These are phyloP conservation scores for Cerceris ruficornis DNA, from an alignment of 2,888 invertebrate species.

Conservation along the genomic window DNA sequence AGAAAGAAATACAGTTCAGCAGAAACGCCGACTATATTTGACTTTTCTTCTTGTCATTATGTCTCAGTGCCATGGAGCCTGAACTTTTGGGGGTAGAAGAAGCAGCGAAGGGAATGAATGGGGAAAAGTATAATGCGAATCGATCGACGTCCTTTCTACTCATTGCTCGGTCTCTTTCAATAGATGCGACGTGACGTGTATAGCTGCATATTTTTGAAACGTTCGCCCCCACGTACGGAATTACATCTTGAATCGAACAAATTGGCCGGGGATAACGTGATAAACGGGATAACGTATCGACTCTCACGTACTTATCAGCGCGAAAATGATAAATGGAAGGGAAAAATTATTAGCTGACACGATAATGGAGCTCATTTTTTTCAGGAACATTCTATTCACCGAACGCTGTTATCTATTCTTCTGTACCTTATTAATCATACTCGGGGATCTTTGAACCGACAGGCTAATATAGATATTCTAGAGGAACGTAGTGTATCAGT, in stretches of 20 bases:
- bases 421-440: neutral
- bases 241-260: constrained; percentile 17
- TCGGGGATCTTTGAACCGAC: neutral
- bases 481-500: neutral
- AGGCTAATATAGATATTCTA: neutral
- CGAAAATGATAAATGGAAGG: constrained; percentile 4
- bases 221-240: constrained; percentile 3
- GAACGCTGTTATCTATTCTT: neutral
- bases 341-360: constrained; percentile 8
- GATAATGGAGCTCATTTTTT: neutral
- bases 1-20: neutral
- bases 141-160: constrained; percentile 12
- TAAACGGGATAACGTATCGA: neutral
- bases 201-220: constrained; percentile 7
- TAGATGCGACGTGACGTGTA: neutral
- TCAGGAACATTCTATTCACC: neutral
- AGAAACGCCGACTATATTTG: neutral
- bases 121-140: neutral
- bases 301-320: neutral
- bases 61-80: no score
- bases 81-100: no score
- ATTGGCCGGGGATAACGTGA: constrained; percentile 8
- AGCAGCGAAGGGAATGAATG: no score
- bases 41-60: no score
- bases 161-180: neutral